Conservation (phyloP, 2,888 invertebrate species). For the Psococerastis gibbosa region DNA sequence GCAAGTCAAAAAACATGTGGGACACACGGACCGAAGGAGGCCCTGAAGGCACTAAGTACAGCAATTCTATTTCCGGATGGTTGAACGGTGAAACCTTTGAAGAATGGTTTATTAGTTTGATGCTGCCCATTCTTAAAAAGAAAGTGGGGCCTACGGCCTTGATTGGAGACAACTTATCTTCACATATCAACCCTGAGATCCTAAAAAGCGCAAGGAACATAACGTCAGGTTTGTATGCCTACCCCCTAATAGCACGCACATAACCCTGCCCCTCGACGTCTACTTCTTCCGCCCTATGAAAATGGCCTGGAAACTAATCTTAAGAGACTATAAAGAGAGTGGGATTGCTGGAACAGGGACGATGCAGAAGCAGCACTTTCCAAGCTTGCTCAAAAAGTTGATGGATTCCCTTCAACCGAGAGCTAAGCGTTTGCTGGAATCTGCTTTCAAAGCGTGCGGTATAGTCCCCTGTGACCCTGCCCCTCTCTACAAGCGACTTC, state of each 20-base stretch:
- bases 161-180: constrained; percentile 22
- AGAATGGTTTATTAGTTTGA: constrained; percentile 21
- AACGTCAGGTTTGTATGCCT: constrained; percentile 20
- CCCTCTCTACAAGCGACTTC: too few species aligned
- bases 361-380: background rate
- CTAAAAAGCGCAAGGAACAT: constrained; percentile 19
- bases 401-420: too few species aligned
- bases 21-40: constrained; percentile 20
- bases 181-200: constrained; percentile 19
- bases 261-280: constrained; percentile 19
- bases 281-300: constrained; percentile 19
- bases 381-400: background rate
- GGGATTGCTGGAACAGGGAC: background rate
- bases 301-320: constrained; percentile 16
- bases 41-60: constrained; percentile 18
- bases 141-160: constrained; percentile 18
- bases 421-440: too few species aligned
- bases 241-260: constrained; percentile 19
- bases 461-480: too few species aligned
- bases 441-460: too few species aligned
- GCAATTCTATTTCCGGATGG: constrained; percentile 20
- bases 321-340: constrained; percentile 15
- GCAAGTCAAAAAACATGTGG: constrained; percentile 20
- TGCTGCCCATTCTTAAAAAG: constrained; percentile 17
- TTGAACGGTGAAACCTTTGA: constrained; percentile 20